These are phyloP conservation scores for Eupithecia subumbrata DNA, from an alignment of 2,888 invertebrate genomes.

Conservation along the genomic window DNA sequence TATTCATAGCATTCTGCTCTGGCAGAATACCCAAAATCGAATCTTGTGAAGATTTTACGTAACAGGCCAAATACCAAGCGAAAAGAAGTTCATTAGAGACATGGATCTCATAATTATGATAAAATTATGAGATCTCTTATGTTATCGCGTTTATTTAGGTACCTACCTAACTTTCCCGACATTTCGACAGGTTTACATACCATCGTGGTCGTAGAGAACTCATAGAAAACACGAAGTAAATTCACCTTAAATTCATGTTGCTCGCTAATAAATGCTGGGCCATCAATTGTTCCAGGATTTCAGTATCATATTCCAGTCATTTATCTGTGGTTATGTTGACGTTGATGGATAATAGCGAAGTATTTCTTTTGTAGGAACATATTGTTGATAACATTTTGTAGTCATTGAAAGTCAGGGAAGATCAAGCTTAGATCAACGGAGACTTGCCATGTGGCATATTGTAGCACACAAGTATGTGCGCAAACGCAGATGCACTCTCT, in stretches of 20 bases:
- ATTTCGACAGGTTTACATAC: no score
- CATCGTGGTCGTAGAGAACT: not conserved
- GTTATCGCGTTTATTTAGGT: no score
- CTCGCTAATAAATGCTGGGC: constrained; percentile 23
- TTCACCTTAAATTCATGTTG: not conserved
- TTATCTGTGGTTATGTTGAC: constrained; percentile 14
- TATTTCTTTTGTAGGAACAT: not conserved
- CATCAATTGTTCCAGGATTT: constrained; percentile 33
- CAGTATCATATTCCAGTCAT: constrained; percentile 26
- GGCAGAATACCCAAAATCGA: no score
- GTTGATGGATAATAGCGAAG: constrained; percentile 12
- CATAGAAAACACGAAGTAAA: not conserved
- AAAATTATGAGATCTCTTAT: no score
- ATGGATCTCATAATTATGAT: no score
- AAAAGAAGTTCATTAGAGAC: not conserved
- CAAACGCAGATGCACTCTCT: no score
- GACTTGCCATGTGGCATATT: no score
- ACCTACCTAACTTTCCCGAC: no score
- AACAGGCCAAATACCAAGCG: not conserved
- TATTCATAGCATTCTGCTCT: no score
- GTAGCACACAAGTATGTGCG: no score
- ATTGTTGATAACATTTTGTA: not conserved
- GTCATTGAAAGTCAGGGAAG: not conserved
- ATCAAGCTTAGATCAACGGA: no score
- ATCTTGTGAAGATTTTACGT: not conserved